Base-by-base conservation (phyloP, 2,797 vertebrate genomes). In the Sciurus carolinensis region DNA sequence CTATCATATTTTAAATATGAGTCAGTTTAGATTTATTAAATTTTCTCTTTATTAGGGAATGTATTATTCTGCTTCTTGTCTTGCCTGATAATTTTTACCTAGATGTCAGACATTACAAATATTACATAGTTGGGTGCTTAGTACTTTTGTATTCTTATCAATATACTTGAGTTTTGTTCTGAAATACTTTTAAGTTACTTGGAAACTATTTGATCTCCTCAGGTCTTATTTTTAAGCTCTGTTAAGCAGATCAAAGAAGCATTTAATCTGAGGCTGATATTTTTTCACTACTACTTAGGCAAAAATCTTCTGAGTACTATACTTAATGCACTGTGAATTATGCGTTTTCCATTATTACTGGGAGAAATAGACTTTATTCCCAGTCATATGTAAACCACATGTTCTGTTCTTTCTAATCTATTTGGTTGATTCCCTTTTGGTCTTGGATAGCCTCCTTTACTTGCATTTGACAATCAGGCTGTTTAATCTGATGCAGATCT, bases 81-180 rank as follows among this genome's bases (percentile, higher is more conserved):
- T 64, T 80, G 13, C 50, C 26, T 82, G 26, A 52, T 59, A 42
- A 69, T 57, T 76, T 83, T 39, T 76, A 66, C 52, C 36, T 76
- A 59, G 71, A 76, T 89, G 28, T 66, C 47, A 89, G 59, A 89
- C 33, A 89, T 67, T 76, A 50, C 52, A 80, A 66, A 36, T 93
- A 72, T 90, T 50, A 59, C 2, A 44, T 52, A 72, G 7, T 81
- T 77, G 82, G 22, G 42, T 87, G n/a, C 12, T 75, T 94, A 22
- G 75, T 94, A 44, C 36, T 94, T 95, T 92, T 69, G 77, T 26
- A 84, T 90, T 85, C 8, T 30, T 57, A 47, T 64, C 42, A 64
- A n/a, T 86, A 75, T 64, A 95, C 42, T 83, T 90, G 86, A 92
- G n/a, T 85, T 95, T 92, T 76, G 59, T 83, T 81, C 44, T 76